Conservation (phyloP, 2,113 vertebrate genomes). For the human (Homo sapiens) region GRCh38 chr7:1604501-1605000, state of each 20-base stretch:
- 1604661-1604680: neutral
- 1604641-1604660: neutral
- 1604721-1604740: neutral
- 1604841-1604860: too few species aligned
- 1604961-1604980: too few species aligned
- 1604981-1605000: too few species aligned
- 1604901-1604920: too few species aligned
- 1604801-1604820: too few species aligned
- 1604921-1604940: too few species aligned
- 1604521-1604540: accelerated
- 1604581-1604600: neutral
- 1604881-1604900: too few species aligned
- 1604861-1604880: too few species aligned
- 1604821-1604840: too few species aligned
- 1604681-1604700: neutral
- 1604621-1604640: too few species aligned
- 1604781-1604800: neutral
- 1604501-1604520: neutral
- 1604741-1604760: neutral
- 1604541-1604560: neutral
- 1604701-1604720: accelerated
- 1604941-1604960: too few species aligned
- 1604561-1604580: neutral
- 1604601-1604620: neutral
- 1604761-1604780: neutral